Base-by-base conservation (phyloP, 2,797 vertebrate species). In the Malacoctenus gilli region DNA sequence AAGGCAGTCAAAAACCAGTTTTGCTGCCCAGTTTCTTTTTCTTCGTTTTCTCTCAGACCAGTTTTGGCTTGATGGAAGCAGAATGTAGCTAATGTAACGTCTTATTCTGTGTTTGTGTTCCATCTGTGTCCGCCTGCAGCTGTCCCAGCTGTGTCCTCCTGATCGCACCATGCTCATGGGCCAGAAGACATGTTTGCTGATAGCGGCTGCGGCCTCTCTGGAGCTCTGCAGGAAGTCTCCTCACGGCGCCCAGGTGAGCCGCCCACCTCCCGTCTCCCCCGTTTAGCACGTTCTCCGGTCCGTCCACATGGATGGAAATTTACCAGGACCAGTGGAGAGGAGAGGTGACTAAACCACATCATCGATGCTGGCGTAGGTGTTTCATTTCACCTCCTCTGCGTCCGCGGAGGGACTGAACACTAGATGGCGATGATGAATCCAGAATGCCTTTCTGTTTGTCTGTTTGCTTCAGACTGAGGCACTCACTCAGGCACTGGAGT, bases 181-280 rank as follows among this genome's bases (percentile, higher is more conserved):
- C 58, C 95, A 95, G 92, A 97, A 93, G 91, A 94, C 94, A 0
- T 96, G 94, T 69, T 88, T 98, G 68, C 82, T 98, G 39, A 93
- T 98, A 93, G 93, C 93, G 69, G 90, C 90, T 56, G 93, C 94
- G 36, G 75, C 93, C 49, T 91, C 93, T 84, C 77, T 99, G 77
- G 91, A 95, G 54, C 80, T 93, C 73, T 92, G 88, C 52, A 94
- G 93, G 80, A 92, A 75, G 35, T 72, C 89, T 77, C 50, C 43
- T 57, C 59, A 85, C 59, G 67, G 71, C 44, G 82, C 53, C 43
- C 90, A 95, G 95, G 95, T 97, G 91, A 51, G 76, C 39, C 68
- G 58, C 55, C 36, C 70, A 73, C 65, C 78, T 67, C 61, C 70
- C 65, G 65, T 59, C 48, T 71, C 48, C 62, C 22, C 68, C 77